Conservation (phyloP, 2,797 vertebrate species). For the Garrulus glandarius region DNA sequence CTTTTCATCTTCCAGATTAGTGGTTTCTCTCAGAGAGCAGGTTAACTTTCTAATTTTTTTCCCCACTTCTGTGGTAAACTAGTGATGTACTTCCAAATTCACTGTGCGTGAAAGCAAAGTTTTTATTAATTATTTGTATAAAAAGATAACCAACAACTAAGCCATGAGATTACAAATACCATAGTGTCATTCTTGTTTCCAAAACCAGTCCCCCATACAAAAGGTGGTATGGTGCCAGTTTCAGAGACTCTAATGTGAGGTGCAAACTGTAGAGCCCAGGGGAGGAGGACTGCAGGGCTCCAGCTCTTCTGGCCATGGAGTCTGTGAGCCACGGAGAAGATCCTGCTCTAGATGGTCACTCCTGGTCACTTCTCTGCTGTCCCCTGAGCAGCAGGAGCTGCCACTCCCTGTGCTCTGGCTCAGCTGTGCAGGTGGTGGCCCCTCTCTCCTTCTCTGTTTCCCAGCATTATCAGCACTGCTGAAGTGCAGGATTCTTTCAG, state of each 20-base stretch:
- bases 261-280: background rate
- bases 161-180: background rate
- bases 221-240: background rate
- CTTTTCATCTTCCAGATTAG: conserved; percentile 24
- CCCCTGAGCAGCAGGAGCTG: accelerated
- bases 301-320: background rate
- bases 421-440: background rate
- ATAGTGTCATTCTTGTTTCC: background rate
- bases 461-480: background rate
- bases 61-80: background rate
- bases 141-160: background rate
- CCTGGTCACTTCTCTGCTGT: background rate
- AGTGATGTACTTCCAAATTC: background rate
- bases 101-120: background rate
- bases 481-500: background rate
- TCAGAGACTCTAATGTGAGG: background rate
- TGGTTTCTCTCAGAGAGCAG: background rate
- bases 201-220: background rate
- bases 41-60: background rate
- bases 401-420: background rate
- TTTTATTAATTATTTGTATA: background rate
- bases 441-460: background rate
- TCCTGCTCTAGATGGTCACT: background rate
- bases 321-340: background rate
- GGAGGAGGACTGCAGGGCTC: background rate